phyloP scores from a whole-genome alignment of 2,113 vertebrate genomes.

The Kryptolebias marmoratus region DNA sequence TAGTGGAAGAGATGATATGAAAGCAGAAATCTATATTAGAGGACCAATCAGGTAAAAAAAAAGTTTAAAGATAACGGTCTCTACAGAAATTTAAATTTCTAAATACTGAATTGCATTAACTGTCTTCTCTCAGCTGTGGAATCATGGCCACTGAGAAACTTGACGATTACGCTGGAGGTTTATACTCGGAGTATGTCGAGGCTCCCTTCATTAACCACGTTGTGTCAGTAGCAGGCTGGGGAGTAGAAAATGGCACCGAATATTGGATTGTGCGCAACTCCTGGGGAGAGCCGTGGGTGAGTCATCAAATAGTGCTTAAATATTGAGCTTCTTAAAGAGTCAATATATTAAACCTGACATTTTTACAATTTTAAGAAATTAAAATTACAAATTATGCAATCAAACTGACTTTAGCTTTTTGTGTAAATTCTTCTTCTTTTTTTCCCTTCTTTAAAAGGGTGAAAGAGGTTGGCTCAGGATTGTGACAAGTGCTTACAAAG shows the following conservation, averaged over 20 bases:
- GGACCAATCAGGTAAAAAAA: slow-evolving; percentile 55
- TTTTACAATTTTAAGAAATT: no score
- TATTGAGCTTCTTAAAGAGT: neutral
- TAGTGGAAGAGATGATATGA: slow-evolving; percentile 45
- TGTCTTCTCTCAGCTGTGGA: slow-evolving; percentile 81
- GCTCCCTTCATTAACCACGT: slow-evolving; percentile 83
- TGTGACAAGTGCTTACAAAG: slow-evolving; percentile 88
- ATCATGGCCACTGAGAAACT: slow-evolving; percentile 87
- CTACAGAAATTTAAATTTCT: neutral
- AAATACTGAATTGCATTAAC: neutral
- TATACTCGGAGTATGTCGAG: slow-evolving; percentile 82
- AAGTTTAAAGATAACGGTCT: neutral
- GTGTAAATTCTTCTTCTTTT: neutral
- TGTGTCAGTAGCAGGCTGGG: slow-evolving; percentile 89
- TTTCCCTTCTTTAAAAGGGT: neutral
- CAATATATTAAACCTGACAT: neutral
- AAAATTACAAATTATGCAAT: no score
- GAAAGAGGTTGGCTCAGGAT: slow-evolving; percentile 87
- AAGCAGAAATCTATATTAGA: slow-evolving; percentile 45
- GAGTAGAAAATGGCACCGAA: slow-evolving; percentile 81
- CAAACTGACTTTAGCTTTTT: neutral
- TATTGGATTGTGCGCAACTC: slow-evolving; percentile 95
- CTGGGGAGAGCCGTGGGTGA: slow-evolving; percentile 94
- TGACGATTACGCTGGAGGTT: slow-evolving; percentile 82
- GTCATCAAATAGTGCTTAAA: slow-evolving; percentile 31